Evolutionary conservation across 2,113 vertebrate species (phyloP).

Genomic region (Tupaia chinensis): DNA sequence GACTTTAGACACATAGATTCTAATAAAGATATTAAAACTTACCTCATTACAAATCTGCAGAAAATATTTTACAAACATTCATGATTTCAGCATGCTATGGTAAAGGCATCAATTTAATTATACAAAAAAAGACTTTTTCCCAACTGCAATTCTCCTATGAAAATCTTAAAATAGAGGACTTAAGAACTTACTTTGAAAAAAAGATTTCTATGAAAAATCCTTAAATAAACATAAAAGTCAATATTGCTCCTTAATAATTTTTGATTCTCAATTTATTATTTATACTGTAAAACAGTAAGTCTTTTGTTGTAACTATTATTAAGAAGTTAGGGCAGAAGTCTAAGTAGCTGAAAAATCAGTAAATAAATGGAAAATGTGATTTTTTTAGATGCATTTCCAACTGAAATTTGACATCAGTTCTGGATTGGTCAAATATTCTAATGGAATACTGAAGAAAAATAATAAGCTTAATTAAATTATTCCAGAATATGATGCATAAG

Average conservation of each 20-base stretch:
- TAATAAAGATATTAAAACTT: not conserved
- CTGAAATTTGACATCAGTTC: not conserved
- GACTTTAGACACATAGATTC: not conserved
- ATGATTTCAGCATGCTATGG: not conserved
- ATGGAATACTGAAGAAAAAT: constrained; percentile 1
- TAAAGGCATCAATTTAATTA: not conserved
- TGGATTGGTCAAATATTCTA: constrained; percentile 27
- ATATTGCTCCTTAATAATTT: not conserved
- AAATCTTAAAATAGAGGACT: not conserved
- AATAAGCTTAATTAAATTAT: not conserved
- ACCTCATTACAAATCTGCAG: not conserved
- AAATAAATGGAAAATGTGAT: not conserved
- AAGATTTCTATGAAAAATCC: constrained; percentile 26
- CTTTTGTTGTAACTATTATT: constrained; percentile 22
- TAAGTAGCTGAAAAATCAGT: constrained; percentile 14
- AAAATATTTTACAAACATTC: not conserved
- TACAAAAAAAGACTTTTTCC: not conserved
- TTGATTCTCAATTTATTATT: constrained; percentile 47
- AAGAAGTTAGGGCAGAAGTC: constrained; percentile 43
- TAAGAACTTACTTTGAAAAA: constrained; percentile 65
- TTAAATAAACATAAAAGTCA: constrained; percentile 44
- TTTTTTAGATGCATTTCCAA: constrained; percentile 38
- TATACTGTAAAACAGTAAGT: not conserved
- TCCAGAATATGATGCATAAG: not conserved
- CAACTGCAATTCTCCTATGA: constrained; percentile 42